Conservation (phyloP, 2,113 vertebrate genomes). For the Calyptommatus sinebrachiatus region DNA sequence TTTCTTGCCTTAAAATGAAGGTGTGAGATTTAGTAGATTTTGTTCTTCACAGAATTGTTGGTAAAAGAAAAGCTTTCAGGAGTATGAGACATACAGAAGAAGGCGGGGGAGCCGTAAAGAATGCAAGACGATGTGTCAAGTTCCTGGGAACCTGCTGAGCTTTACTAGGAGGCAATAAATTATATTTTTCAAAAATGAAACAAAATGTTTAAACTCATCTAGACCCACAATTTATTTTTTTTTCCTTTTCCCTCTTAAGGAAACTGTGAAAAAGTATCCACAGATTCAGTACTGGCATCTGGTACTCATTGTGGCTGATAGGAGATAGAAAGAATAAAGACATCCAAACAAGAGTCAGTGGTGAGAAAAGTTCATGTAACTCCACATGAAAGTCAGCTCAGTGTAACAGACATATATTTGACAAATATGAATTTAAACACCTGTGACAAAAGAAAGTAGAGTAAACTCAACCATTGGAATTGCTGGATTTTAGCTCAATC, state of each 20-base stretch:
- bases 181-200: background rate
- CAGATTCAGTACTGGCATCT: no score
- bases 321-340: no score
- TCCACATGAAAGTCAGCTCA: no score
- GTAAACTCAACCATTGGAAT: no score
- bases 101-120: background rate
- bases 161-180: background rate
- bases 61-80: slow-evolving; percentile 7
- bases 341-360: no score
- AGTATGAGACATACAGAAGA: background rate
- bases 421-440: no score
- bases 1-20: slow-evolving; percentile 23
- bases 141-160: background rate
- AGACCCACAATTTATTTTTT: background rate
- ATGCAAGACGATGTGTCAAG: background rate
- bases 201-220: background rate
- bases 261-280: no score
- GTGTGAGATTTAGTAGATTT: background rate
- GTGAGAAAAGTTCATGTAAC: no score
- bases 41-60: background rate
- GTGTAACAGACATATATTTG: no score
- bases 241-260: background rate
- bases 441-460: no score
- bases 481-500: no score
- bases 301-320: no score